Base-by-base conservation (phyloP, 2,888 invertebrate species). In the Thelaira solivaga region DNA sequence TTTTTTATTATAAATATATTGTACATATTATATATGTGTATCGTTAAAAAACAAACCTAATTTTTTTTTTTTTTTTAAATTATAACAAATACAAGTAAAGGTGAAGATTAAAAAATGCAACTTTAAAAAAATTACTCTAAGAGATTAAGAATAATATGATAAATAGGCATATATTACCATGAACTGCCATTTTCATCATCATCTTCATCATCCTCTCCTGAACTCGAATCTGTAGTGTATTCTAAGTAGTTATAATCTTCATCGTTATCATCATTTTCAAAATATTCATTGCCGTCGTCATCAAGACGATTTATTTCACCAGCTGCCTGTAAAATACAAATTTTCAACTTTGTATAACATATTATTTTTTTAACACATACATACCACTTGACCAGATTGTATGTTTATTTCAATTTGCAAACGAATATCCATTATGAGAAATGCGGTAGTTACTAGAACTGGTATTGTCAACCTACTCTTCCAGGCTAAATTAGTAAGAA, bases 401-500 rank as follows among this genome's bases (percentile, higher is more conserved):
- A 93, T 90, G 82, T 92, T 92, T 31, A 93, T 92, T 85, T 93
- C 93, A 72, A 93, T 88, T 83, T 93, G 93, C 89, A 93, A 90
- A 59, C 93, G 90, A 31, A 93, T 90, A 82, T 93, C 93, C 88
- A 93, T 90, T 0, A 92, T 91, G 87, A 93, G 91, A 82, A 93
- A 92, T 13, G 91, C 92, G 8, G 93, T 90, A 8, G 93, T 91
- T 51, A 94, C 91, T 10, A 94, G 88, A 39, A 93, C 89, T 0
- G 94, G 94, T 55, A 94, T 89, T 55, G 93, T 91, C 76, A 93
- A 89, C 41, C 93, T 91, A 51, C 92, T 92, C 80, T 92, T 91
- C 93, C 94, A 94, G 2, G 94, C 94, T 81, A 94, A 89, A 80
- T 92, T 91, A 36, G 94, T 90, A 81, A 94, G 90, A 85, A 94